A percentile compares a stretch with the other conserved stretches of the same genome.
phyloP scores from a whole-genome alignment of 2,888 invertebrate genomes.

The Cosmia pyralina region DNA sequence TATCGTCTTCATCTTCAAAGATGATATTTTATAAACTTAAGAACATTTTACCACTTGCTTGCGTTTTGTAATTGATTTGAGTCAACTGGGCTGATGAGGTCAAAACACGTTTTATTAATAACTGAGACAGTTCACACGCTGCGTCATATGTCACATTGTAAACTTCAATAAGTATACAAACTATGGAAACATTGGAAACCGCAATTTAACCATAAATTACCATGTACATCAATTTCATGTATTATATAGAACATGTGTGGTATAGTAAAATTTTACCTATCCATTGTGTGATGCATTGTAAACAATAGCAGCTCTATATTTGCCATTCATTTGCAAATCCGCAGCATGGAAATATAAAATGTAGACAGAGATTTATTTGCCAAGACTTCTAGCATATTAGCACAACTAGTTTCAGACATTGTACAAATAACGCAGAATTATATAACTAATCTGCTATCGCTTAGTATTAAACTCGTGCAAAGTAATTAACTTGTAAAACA shows the following conservation, averaged over 20 bases:
- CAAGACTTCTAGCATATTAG: constrained; percentile 4
- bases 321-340: constrained; percentile 23
- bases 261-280: background rate
- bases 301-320: constrained; percentile 34
- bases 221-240: constrained; percentile 19
- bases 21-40: background rate
- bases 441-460: constrained; percentile 17
- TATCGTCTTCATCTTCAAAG: background rate
- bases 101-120: constrained; percentile 21
- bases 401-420: constrained; percentile 12
- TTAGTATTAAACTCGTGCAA: constrained; percentile 14
- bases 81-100: constrained; percentile 43
- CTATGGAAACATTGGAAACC: constrained; percentile 16
- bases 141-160: constrained; percentile 7
- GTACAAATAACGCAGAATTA: constrained; percentile 33
- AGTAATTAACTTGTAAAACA: constrained; percentile 35
- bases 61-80: constrained; percentile 37
- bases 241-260: background rate
- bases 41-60: constrained; percentile 11
- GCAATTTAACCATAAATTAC: background rate
- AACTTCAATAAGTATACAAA: constrained; percentile 13
- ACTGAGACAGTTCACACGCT: constrained; percentile 37
- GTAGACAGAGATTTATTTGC: constrained; percentile 29
- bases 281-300: background rate
- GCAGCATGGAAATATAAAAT: constrained; percentile 6